These are phyloP conservation scores for Anoplolepis gracilipes DNA, from an alignment of 1,140 invertebrate genomes.

Conservation along the genomic window DNA sequence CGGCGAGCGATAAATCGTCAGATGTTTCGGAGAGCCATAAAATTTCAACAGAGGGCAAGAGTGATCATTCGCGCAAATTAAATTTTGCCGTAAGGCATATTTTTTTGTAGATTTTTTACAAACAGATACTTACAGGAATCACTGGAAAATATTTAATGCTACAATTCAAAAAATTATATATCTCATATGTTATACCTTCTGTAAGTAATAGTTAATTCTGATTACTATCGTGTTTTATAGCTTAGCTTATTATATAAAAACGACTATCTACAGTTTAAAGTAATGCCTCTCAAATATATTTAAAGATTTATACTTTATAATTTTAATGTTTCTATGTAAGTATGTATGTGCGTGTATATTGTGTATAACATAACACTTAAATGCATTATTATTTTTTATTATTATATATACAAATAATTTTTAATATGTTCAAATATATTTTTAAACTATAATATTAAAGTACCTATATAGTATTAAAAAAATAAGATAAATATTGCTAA, in stretches of 20 bases:
- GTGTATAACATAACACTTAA: background rate
- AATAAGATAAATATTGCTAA: background rate
- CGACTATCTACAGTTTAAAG: background rate
- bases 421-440: background rate
- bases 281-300: background rate
- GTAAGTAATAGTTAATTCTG: background rate
- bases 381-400: too few species aligned
- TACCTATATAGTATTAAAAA: background rate
- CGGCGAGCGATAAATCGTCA: constrained; percentile 15
- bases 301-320: background rate
- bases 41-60: background rate
- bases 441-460: background rate
- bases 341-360: background rate
- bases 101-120: background rate
- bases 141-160: background rate
- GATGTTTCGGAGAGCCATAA: background rate
- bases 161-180: background rate
- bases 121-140: background rate
- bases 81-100: background rate
- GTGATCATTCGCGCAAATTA: background rate
- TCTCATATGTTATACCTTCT: background rate
- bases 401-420: constrained; percentile 11
- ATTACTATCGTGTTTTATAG: background rate
- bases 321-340: background rate
- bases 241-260: background rate